Base-by-base conservation (phyloP, 2,797 vertebrate species). In the Hylomyscus alleni region DNA sequence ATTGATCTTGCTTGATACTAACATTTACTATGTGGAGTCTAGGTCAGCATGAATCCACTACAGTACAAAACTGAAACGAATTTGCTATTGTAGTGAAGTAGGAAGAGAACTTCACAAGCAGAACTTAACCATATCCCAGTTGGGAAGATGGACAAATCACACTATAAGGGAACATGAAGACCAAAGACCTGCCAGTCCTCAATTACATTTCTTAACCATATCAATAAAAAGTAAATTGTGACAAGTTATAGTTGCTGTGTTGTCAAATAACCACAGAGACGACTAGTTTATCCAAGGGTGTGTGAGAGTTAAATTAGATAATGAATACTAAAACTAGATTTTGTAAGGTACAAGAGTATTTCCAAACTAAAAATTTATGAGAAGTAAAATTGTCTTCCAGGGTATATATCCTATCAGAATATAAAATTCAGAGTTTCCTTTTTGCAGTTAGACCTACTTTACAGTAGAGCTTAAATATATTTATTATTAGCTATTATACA, bases 331-430 rank as follows among this genome's bases (percentile, higher is more conserved):
- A 82, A 82, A 76, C 54, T 67, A 90, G 20, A 67, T 54, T 52
- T 40, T 80, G 6, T 69, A 89, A 86, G 14, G 14, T 86, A 62
- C 24, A 56, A 92, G 19, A 91, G 50, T 76, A 87, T 72, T 95
- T 95, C 24, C 69, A 94, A 95, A 60, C 44, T 89, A 40, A 73
- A 95, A 95, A 90, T 14, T 93, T 13, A 17, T 80, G 56, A 95
- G 37, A 93, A 76, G 22, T 26, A 90, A 96, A 94, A 62, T 4
- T 76, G 26, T 0, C 5, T 89, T 91, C 37, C 47, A 93, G 44
- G 50, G 69, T 92, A 82, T 13, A 80, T 58, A 50, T 20, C 10
- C 34, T 73, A n/a, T 87, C 26, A 77, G 80, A 72, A 76, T 47
- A 69, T 47, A 19, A 85, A 93, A 90, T 62, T 13, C 2, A 76